Evolutionary conservation across 2,113 vertebrate genomes (phyloP).

Genomic region (Aptenodytes forsteri): DNA sequence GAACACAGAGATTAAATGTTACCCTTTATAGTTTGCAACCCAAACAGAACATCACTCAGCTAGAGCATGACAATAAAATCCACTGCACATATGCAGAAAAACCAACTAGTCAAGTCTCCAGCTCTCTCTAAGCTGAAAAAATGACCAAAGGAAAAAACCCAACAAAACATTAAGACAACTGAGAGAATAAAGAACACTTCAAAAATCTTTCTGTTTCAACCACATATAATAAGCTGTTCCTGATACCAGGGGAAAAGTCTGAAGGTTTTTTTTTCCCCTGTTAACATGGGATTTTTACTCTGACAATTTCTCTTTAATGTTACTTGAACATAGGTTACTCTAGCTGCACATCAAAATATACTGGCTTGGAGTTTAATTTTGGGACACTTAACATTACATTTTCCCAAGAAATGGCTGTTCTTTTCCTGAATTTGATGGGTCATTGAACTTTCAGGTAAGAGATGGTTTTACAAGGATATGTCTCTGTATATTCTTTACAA

Average conservation of each 20-base stretch:
- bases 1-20: conserved; percentile 14
- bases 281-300: conserved; percentile 12
- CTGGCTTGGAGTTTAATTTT: conserved; percentile 33
- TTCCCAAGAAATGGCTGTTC: conserved; percentile 33
- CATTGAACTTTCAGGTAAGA: conserved; percentile 41
- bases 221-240: background rate
- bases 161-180: background rate
- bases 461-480: conserved; percentile 22
- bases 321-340: background rate
- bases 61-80: background rate
- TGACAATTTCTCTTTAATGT: background rate
- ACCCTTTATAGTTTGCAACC: background rate
- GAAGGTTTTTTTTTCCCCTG: background rate
- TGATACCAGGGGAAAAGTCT: background rate
- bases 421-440: conserved; percentile 40
- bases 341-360: conserved; percentile 1
- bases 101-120: background rate
- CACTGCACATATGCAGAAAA: background rate
- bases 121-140: background rate
- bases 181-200: background rate
- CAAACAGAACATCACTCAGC: background rate
- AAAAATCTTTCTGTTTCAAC: background rate
- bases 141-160: background rate
- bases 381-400: conserved; percentile 17
- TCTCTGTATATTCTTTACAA: conserved; percentile 48